Percentiles rank a stretch among this genome's conserved stretches.
Evolutionary conservation across 1,140 invertebrate species (phyloP).

Genomic region (Scaptomyza pallida): DNA sequence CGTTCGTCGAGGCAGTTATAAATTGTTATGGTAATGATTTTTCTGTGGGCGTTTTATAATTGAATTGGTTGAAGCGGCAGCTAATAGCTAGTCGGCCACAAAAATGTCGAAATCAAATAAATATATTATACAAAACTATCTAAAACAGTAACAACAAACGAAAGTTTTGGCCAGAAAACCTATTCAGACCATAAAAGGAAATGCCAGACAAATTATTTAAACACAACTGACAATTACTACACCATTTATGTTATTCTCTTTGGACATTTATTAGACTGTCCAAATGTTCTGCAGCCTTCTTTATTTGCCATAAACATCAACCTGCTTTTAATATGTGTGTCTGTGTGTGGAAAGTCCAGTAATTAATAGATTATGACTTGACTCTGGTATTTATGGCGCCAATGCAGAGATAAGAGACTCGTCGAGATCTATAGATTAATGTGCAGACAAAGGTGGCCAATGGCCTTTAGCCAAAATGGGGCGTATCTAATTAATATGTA

Average conservation of each 20-base stretch:
- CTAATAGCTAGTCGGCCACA: constrained; percentile 24
- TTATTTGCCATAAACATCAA: constrained; percentile 48
- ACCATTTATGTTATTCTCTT: constrained; percentile 12
- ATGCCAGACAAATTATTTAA: constrained; percentile 33
- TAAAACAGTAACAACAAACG: constrained; percentile 9
- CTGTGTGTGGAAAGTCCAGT: constrained; percentile 75
- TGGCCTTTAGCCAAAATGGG: constrained; percentile 45
- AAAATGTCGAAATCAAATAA: constrained; percentile 61
- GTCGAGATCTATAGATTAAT: constrained; percentile 74
- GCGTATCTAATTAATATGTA: constrained; percentile 79
- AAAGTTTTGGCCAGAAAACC: constrained; percentile 39
- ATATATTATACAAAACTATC: constrained; percentile 42
- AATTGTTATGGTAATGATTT: constrained; percentile 75
- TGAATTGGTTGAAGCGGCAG: constrained; percentile 61
- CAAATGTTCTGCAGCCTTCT: constrained; percentile 22
- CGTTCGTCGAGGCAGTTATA: constrained; percentile 70
- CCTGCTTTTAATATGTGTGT: constrained; percentile 70
- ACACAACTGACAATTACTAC: constrained; percentile 27
- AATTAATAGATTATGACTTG: constrained; percentile 80
- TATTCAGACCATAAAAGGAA: constrained; percentile 30
- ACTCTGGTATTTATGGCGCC: constrained; percentile 72
- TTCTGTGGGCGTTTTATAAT: constrained; percentile 74
- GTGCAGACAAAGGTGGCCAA: constrained; percentile 44
- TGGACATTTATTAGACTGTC: constrained; percentile 10
- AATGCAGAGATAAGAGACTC: constrained; percentile 63